Percentiles rank a stretch among this genome's conserved stretches.
Evolutionary conservation across 2,113 vertebrate genomes (phyloP).

Genomic region (Plecturocebus donacophilus): DNA sequence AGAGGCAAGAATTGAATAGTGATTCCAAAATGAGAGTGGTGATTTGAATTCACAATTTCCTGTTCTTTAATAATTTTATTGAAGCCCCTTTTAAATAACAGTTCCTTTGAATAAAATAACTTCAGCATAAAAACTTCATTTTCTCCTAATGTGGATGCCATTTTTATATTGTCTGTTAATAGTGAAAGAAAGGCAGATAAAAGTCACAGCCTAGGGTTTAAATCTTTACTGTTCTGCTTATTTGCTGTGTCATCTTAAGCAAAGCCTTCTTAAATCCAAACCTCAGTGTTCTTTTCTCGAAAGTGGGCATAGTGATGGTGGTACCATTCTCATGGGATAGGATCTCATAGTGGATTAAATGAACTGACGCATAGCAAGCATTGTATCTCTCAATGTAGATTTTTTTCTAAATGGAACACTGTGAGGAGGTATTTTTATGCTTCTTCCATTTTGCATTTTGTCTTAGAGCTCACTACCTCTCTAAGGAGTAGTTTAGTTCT

Average conservation of each 20-base stretch:
- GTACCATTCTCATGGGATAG: neutral
- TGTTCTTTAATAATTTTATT: neutral
- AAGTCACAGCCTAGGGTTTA: neutral
- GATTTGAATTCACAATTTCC: neutral
- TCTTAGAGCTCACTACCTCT: neutral
- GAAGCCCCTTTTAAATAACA: neutral
- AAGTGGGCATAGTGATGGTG: neutral
- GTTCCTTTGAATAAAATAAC: neutral
- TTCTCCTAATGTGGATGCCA: neutral
- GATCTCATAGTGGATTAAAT: neutral
- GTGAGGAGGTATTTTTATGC: neutral
- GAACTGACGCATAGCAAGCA: neutral
- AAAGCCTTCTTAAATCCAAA: neutral
- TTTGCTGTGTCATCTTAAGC: neutral
- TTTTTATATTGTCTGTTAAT: neutral
- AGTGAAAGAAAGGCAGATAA: neutral
- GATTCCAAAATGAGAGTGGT: neutral
- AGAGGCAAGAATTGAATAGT: neutral
- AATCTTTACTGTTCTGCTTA: neutral
- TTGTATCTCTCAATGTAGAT: neutral
- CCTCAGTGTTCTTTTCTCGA: neutral
- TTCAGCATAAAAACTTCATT: neutral
- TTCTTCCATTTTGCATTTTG: neutral
- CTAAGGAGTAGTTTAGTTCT: constrained; percentile 11
- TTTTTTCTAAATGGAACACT: neutral